Conservation (phyloP, 2,113 vertebrate species). For the Bothrops jararaca region DNA sequence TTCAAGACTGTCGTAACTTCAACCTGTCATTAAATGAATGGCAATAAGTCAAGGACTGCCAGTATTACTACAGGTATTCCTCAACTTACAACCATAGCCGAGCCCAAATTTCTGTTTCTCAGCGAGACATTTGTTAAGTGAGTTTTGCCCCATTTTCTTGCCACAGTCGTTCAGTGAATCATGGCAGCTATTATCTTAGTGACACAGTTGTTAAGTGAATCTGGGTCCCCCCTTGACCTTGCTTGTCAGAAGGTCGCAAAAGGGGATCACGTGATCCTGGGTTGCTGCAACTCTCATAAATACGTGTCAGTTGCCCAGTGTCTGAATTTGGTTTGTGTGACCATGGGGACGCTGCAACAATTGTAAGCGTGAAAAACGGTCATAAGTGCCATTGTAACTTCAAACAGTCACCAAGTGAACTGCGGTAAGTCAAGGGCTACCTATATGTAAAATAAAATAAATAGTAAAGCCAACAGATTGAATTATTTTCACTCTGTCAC, state of each 20-base stretch:
- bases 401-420: not conserved
- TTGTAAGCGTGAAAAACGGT: not conserved
- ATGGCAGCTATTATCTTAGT: not conserved
- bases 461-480: not conserved
- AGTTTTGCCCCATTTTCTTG: not conserved
- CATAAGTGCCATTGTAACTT: not conserved
- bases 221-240: not conserved
- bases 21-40: not conserved
- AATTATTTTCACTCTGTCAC: not conserved
- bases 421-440: not conserved
- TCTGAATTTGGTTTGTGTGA: not conserved
- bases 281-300: not conserved
- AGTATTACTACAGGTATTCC: not conserved
- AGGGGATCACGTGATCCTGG: not conserved
- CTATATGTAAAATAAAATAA: not conserved
- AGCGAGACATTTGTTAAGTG: not conserved
- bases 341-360: not conserved
- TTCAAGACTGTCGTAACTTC: not conserved
- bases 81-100: not conserved
- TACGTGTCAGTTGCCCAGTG: not conserved
- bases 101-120: not conserved
- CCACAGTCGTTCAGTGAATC: not conserved
- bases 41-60: not conserved
- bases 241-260: not conserved
- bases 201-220: not conserved